Conservation (phyloP, 1,140 invertebrate genomes). For the Drosophila chauvacae region DNA sequence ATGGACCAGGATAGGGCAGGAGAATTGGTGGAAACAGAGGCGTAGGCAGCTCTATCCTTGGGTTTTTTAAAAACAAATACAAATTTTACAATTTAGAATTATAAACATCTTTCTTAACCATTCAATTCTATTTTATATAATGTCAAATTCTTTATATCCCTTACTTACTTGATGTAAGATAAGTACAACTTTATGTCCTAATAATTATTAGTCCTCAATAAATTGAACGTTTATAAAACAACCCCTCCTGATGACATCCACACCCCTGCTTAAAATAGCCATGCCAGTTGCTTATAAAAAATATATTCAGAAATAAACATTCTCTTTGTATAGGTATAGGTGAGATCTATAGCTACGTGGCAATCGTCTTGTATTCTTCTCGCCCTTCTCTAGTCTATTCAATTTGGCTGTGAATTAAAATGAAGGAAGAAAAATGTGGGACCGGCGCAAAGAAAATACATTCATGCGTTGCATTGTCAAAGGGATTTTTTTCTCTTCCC, state of each 20-base stretch:
- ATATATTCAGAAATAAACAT: conserved; percentile 53
- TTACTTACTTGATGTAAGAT: too few species aligned
- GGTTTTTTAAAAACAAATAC: background rate
- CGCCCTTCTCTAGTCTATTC: conserved; percentile 62
- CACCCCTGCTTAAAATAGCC: conserved; percentile 32
- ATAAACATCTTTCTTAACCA: too few species aligned
- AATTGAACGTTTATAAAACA: background rate
- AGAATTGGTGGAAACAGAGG: background rate
- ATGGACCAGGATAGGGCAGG: conserved; percentile 33
- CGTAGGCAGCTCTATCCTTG: background rate
- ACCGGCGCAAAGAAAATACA: conserved; percentile 50
- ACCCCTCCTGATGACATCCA: background rate
- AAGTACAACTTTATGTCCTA: background rate
- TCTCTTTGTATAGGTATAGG: conserved; percentile 66
- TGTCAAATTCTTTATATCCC: background rate
- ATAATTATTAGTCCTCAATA: background rate
- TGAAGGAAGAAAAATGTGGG: conserved; percentile 21
- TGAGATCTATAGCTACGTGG: conserved; percentile 64
- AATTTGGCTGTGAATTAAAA: conserved; percentile 75
- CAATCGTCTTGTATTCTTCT: conserved; percentile 62
- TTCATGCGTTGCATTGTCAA: conserved; percentile 71
- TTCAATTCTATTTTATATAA: too few species aligned
- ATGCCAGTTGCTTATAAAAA: conserved; percentile 60
- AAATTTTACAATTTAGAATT: background rate
- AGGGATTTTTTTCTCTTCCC: conserved; percentile 61